Conservation (phyloP, 2,888 invertebrate genomes). For the Pristionchus arcanus region DNA sequence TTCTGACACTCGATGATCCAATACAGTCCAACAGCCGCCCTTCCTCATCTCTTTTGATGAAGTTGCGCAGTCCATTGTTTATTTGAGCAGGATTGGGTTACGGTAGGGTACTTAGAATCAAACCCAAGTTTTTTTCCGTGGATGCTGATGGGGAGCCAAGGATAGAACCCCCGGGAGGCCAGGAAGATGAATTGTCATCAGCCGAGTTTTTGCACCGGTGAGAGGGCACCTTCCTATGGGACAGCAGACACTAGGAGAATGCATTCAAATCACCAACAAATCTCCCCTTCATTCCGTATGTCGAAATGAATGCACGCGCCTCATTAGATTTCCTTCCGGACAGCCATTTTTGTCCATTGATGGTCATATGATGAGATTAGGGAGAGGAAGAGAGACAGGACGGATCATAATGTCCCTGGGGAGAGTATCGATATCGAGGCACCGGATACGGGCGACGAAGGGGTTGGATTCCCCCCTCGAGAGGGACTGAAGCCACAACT, state of each 20-base stretch:
- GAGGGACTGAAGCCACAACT: not conserved
- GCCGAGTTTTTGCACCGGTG: not conserved
- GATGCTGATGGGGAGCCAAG: not conserved
- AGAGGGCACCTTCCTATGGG: slow-evolving; percentile 30
- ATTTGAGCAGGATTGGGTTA: slow-evolving; percentile 29
- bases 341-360: slow-evolving; percentile 48
- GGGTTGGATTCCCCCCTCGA: not conserved
- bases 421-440: slow-evolving; percentile 14
- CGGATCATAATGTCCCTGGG: slow-evolving; percentile 13
- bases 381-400: not conserved
- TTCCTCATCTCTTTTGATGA: not conserved
- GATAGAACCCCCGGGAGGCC: slow-evolving; percentile 14
- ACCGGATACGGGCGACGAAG: not conserved
- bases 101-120: not conserved
- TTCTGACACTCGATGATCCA: slow-evolving; percentile 20
- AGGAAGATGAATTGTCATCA: slow-evolving; percentile 45
- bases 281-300: not conserved
- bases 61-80: slow-evolving; percentile 46
- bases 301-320: slow-evolving; percentile 38
- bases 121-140: not conserved
- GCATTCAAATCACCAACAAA: slow-evolving; percentile 24
- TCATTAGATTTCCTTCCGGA: slow-evolving; percentile 46
- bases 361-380: slow-evolving; percentile 46
- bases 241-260: not conserved
- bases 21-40: not conserved